Conservation (phyloP, 2,797 vertebrate species). For the Coccyzus lansbergi region DNA sequence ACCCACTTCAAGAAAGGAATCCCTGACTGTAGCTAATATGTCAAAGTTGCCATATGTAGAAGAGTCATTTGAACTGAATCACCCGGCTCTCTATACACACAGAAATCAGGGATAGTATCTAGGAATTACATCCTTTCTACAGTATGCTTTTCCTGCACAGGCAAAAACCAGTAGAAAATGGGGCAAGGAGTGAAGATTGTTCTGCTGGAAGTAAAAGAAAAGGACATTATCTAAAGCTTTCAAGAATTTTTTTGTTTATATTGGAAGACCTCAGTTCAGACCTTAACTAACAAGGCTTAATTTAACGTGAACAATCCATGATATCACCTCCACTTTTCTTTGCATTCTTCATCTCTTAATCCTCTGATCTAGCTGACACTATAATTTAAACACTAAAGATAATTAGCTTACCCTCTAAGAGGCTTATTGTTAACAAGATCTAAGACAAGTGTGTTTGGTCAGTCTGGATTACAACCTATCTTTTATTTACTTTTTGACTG, state of each 20-base stretch:
- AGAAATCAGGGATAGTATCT: neutral
- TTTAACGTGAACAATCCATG: neutral
- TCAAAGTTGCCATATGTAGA: neutral
- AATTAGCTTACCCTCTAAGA: conserved; percentile 28
- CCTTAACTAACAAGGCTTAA: neutral
- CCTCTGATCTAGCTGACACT: neutral
- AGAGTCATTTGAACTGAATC: neutral
- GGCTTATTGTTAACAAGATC: neutral
- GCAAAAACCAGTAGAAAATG: neutral
- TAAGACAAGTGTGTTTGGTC: neutral
- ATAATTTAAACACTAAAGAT: neutral
- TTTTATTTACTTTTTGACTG: neutral
- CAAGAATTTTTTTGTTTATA: neutral
- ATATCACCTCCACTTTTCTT: neutral
- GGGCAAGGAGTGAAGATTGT: neutral
- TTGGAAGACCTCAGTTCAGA: neutral
- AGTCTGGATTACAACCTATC: neutral
- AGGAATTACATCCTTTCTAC: neutral
- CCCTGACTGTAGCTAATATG: neutral
- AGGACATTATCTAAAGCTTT: neutral
- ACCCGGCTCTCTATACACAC: neutral
- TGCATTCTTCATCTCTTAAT: neutral
- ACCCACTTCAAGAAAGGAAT: neutral
- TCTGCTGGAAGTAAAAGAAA: neutral
- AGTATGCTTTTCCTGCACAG: neutral